Evolutionary conservation across 2,113 vertebrate genomes (phyloP).

Genomic region (Ornithorhynchus anatinus): DNA sequence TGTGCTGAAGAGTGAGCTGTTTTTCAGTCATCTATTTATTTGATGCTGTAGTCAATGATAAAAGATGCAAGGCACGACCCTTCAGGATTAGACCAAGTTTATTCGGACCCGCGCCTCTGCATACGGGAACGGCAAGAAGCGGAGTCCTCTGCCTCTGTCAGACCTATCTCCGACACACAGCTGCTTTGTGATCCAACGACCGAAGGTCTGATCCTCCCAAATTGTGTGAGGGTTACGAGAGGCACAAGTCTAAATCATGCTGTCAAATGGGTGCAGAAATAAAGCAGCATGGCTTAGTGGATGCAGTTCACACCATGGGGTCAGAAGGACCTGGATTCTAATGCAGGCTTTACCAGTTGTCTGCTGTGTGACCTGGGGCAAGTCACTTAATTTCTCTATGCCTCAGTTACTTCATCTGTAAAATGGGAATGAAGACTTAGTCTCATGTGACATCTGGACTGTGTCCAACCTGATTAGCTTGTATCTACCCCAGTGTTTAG

Average conservation of each 20-base stretch:
- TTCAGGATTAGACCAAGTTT: slow-evolving; percentile 38
- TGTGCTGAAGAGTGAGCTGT: slow-evolving; percentile 33
- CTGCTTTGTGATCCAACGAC: not conserved
- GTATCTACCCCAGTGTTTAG: no score
- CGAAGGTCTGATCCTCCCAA: not conserved
- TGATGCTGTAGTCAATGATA: slow-evolving; percentile 51
- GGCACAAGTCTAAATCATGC: not conserved
- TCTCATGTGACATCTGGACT: no score
- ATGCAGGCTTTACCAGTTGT: no score
- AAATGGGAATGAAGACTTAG: no score
- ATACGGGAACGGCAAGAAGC: slow-evolving; percentile 6
- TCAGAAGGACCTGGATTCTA: no score
- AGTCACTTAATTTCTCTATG: no score
- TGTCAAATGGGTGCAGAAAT: not conserved
- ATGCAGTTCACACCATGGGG: no score
- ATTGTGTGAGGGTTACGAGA: not conserved
- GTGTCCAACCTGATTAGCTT: no score
- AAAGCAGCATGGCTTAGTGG: no score
- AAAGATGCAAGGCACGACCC: slow-evolving; percentile 15
- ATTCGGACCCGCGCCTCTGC: slow-evolving; percentile 20
- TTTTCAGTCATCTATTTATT: slow-evolving; percentile 52
- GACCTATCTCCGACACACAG: slow-evolving; percentile 15
- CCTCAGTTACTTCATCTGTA: no score
- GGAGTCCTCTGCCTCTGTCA: slow-evolving; percentile 13
- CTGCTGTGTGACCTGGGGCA: no score